Conservation (phyloP, 2,113 vertebrate genomes). For the Nothobranchius kuhntae region DNA sequence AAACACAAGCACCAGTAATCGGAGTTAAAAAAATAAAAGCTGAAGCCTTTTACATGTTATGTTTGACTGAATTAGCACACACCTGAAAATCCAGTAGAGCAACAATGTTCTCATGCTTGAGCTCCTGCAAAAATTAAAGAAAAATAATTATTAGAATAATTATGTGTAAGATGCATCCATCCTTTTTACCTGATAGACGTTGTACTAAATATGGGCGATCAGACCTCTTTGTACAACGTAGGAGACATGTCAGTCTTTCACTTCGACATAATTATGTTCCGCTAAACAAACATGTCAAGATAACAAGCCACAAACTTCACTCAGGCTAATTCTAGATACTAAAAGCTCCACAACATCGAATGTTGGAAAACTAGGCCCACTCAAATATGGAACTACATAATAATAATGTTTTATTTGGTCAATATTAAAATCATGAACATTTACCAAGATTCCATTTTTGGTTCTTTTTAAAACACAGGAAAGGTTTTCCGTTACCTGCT, state of each 20-base stretch:
- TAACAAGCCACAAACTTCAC: not conserved
- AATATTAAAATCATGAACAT: too few species aligned
- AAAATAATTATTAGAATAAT: not conserved
- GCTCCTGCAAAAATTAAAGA: conserved; percentile 81
- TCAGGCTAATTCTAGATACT: too few species aligned
- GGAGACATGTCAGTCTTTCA: not conserved
- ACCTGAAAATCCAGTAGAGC: conserved; percentile 98
- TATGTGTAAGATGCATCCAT: not conserved
- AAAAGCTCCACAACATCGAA: not conserved
- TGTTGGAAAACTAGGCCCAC: too few species aligned
- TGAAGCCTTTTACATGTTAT: too few species aligned
- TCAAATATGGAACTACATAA: too few species aligned
- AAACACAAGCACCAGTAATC: too few species aligned
- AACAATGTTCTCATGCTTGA: conserved; percentile 98
- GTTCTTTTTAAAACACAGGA: too few species aligned
- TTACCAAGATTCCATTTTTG: too few species aligned
- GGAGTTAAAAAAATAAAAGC: too few species aligned
- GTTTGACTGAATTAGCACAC: conserved; percentile 27
- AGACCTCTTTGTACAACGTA: not conserved
- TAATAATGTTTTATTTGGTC: too few species aligned
- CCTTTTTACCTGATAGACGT: not conserved
- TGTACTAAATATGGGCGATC: not conserved
- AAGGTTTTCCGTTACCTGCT: too few species aligned
- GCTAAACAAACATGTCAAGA: not conserved
- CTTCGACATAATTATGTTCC: not conserved